Conservation (phyloP, 2,888 invertebrate genomes). For the Tolmerus cingulatus region DNA sequence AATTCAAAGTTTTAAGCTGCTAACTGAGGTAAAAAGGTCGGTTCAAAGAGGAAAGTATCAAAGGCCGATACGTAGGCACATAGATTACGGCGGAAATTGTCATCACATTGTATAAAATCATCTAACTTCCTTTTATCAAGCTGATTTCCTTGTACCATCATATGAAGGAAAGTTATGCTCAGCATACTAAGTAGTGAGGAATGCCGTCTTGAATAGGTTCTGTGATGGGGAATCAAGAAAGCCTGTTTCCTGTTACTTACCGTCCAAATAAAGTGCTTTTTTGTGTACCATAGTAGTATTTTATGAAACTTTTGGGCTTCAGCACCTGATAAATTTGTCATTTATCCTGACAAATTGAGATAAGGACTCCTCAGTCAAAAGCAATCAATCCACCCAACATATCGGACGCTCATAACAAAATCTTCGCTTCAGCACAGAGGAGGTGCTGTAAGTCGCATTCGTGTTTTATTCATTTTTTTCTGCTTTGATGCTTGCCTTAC, state of each 20-base stretch:
- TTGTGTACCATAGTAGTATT: neutral
- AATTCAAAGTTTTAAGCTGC: neutral
- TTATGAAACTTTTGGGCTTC: neutral
- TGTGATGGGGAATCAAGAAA: neutral
- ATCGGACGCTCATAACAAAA: neutral
- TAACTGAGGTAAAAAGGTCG: neutral
- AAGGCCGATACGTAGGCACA: neutral
- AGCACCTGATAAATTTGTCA: neutral
- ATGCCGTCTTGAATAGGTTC: neutral
- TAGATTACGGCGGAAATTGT: neutral
- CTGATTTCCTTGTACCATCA: neutral
- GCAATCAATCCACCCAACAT: neutral
- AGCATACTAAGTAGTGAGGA: neutral
- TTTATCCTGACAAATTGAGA: neutral
- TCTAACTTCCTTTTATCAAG: neutral
- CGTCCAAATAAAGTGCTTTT: neutral
- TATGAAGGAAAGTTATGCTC: neutral
- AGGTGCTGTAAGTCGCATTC: neutral
- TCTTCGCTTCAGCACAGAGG: neutral
- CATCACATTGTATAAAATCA: neutral
- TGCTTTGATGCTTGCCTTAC: neutral
- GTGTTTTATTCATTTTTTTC: neutral
- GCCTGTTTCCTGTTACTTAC: neutral
- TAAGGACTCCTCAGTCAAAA: neutral
- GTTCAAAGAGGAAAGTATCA: neutral